phyloP scores from a whole-genome alignment of 2,888 invertebrate species.

The Tenthredo mesomela region DNA sequence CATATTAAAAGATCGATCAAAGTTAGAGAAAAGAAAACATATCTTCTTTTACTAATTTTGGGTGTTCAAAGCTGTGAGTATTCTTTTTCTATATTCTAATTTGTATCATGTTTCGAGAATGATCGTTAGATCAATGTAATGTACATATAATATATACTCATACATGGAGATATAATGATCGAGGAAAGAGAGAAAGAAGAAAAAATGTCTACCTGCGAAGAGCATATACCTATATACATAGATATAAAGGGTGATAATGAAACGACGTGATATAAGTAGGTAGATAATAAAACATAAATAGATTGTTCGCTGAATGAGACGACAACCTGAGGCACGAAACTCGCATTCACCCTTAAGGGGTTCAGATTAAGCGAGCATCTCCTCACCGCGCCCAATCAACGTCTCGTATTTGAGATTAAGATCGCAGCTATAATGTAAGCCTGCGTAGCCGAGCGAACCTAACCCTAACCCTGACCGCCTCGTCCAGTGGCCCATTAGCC shows the following conservation, averaged over 20 bases:
- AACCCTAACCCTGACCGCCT: background rate
- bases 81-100: too few species aligned
- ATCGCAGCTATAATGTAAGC: conserved; percentile 24
- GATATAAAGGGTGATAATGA: background rate
- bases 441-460: background rate
- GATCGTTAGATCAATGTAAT: too few species aligned
- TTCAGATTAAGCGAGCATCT: background rate
- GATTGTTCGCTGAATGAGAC: conserved; percentile 16
- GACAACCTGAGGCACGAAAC: background rate
- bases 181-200: background rate
- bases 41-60: too few species aligned
- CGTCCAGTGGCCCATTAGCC: conserved; percentile 41
- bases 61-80: too few species aligned
- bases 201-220: background rate
- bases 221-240: too few species aligned
- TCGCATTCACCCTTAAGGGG: background rate
- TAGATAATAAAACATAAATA: conserved; percentile 4
- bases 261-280: background rate
- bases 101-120: too few species aligned
- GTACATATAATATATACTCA: too few species aligned
- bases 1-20: too few species aligned
- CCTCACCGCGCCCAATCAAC: conserved; percentile 25
- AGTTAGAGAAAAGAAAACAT: too few species aligned
- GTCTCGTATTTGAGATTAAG: conserved; percentile 21
- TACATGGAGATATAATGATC: too few species aligned